phyloP scores from a whole-genome alignment of 1,140 invertebrate species.

The Aphaenogaster floridana region DNA sequence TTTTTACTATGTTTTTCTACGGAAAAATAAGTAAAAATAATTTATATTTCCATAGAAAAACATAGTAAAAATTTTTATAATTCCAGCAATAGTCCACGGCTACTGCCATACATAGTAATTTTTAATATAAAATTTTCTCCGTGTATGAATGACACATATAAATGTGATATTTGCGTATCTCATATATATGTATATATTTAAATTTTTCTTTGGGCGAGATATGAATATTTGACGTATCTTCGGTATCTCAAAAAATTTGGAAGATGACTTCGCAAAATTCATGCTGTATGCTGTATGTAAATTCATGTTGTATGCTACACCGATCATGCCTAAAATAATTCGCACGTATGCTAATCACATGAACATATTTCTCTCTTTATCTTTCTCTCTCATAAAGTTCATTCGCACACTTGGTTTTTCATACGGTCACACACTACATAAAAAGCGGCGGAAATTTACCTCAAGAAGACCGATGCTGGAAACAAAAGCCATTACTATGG shows the following conservation, averaged over 20 bases:
- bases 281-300: neutral
- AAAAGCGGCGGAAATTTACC: neutral
- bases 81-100: too few species aligned
- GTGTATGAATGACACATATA: too few species aligned
- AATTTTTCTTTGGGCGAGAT: neutral
- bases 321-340: neutral
- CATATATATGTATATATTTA: neutral
- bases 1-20: too few species aligned
- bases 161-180: too few species aligned
- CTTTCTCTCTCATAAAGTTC: neutral
- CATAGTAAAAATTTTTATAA: too few species aligned
- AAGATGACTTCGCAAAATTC: neutral
- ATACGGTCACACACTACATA: neutral
- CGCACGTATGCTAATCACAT: neutral
- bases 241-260: neutral
- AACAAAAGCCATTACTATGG: slow-evolving; percentile 16
- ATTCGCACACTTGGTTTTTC: too few species aligned
- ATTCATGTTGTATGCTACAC: neutral
- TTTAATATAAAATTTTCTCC: too few species aligned
- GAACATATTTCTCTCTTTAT: neutral
- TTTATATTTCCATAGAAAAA: too few species aligned
- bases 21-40: too few species aligned
- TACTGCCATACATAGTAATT: too few species aligned
- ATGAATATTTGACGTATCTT: neutral
- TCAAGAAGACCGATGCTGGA: slow-evolving; percentile 29